Conservation (phyloP, 2,113 vertebrate species). For the Myanophis thanlyinensis region DNA sequence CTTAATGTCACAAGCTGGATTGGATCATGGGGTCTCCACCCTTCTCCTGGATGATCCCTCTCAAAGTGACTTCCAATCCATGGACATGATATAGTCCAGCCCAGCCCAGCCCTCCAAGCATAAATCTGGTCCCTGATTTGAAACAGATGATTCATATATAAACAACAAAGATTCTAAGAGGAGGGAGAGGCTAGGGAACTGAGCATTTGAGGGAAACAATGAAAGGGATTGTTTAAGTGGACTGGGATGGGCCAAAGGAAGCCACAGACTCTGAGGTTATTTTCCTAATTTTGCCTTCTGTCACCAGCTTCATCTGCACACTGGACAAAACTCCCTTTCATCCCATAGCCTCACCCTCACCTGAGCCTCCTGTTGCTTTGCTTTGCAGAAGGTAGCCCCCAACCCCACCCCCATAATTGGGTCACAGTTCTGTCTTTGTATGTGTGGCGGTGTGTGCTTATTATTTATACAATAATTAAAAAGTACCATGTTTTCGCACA, state of each 20-base stretch:
- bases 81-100: neutral
- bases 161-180: neutral
- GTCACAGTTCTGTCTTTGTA: neutral
- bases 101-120: neutral
- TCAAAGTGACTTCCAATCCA: neutral
- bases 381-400: neutral
- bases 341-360: neutral
- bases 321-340: neutral
- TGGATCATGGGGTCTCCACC: neutral
- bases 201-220: neutral
- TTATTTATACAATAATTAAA: neutral
- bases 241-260: neutral
- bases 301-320: neutral
- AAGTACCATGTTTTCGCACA: neutral
- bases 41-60: neutral
- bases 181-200: neutral
- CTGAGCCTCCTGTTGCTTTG: neutral
- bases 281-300: neutral
- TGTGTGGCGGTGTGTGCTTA: neutral
- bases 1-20: neutral
- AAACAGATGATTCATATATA: neutral
- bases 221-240: neutral
- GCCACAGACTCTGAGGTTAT: neutral
- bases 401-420: neutral
- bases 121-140: neutral